phyloP scores from a whole-genome alignment of 1,140 invertebrate species.

The Drosophila sechellia region DNA sequence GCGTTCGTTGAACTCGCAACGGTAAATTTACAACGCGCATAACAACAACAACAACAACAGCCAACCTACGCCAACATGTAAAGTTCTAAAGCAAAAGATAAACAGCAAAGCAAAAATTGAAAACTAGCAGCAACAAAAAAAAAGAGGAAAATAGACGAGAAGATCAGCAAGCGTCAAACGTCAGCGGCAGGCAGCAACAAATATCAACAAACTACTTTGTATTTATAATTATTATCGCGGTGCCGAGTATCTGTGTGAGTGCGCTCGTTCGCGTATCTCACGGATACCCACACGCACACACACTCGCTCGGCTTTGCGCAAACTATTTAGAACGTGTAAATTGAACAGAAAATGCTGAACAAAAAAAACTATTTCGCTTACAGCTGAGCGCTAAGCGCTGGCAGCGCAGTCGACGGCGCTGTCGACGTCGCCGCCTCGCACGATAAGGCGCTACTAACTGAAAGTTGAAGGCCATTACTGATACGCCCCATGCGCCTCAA shows the following conservation, averaged over 20 bases:
- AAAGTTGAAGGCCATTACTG: constrained; percentile 82
- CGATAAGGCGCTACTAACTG: constrained; percentile 76
- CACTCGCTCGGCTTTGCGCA: constrained; percentile 19
- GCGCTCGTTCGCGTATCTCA: constrained; percentile 58
- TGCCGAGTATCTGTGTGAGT: constrained; percentile 12
- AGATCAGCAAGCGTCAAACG: constrained; percentile 46
- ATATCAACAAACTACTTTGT: constrained; percentile 83
- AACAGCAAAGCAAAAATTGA: constrained; percentile 70
- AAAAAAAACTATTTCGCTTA: constrained; percentile 40
- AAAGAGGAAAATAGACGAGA: constrained; percentile 31
- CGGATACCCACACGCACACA: constrained; percentile 46
- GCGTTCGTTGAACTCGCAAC: constrained; percentile 70
- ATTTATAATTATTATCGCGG: constrained; percentile 81
- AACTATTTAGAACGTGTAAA: constrained; percentile 81
- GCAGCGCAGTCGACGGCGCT: constrained; percentile 14
- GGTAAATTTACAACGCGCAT: constrained; percentile 73
- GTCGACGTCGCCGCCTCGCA: constrained; percentile 60
- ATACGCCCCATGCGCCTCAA: constrained; percentile 72
- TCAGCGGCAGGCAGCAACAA: constrained; percentile 56
- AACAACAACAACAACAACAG: constrained; percentile 40
- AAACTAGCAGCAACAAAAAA: constrained; percentile 51
- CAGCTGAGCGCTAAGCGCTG: constrained; percentile 25
- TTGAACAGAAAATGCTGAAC: constrained; percentile 35
- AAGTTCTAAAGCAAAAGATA: constrained; percentile 81
- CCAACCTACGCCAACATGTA: constrained; percentile 80